Conservation (phyloP, 2,888 invertebrate genomes). For the Galerucella pusilla region DNA sequence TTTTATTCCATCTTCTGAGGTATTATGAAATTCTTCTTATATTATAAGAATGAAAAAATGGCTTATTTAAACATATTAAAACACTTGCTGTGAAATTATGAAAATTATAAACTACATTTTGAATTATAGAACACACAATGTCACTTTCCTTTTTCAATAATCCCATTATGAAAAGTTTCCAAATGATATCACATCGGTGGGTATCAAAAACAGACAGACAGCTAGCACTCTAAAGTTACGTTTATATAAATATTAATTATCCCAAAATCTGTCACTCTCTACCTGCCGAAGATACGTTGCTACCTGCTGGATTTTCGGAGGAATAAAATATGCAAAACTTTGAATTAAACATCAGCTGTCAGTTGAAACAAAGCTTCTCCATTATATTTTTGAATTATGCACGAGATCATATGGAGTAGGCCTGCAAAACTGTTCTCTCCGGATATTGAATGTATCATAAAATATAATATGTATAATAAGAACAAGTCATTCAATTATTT, state of each 20-base stretch:
- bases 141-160: background rate
- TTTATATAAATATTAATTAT: conserved; percentile 14
- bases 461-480: background rate
- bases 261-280: conserved; percentile 11
- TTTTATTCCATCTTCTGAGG: background rate
- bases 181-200: background rate
- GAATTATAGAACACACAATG: background rate
- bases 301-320: conserved; percentile 3
- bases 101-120: background rate
- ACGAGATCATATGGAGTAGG: conserved; percentile 7
- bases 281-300: conserved; percentile 9
- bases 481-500: no score
- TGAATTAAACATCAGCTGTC: conserved; percentile 16
- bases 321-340: conserved; percentile 6
- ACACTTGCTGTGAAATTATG: background rate
- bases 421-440: background rate
- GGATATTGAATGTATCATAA: background rate
- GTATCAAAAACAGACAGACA: conserved; percentile 9
- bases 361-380: conserved; percentile 17
- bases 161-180: background rate
- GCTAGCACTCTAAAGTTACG: background rate
- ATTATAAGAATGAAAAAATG: background rate
- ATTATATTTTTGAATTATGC: conserved; percentile 18
- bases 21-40: background rate
- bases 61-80: background rate